Evolutionary conservation across 2,888 invertebrate species (phyloP).

Genomic region (Acanthococcus lagerstroemiae): DNA sequence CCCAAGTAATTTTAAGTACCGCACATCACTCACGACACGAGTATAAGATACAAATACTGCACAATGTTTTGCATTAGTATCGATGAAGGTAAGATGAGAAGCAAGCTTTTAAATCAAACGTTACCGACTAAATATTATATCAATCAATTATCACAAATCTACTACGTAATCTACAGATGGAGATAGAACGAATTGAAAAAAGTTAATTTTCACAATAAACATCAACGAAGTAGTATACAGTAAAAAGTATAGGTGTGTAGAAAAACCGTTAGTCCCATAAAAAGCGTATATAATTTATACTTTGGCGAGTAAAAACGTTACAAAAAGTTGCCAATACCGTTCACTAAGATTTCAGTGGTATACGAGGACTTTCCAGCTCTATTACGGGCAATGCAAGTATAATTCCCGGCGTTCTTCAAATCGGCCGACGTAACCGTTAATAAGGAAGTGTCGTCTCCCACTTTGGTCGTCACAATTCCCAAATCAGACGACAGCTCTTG

Average conservation of each 20-base stretch:
- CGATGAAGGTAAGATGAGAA: background rate
- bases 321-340: slow-evolving; percentile 8
- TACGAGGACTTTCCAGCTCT: slow-evolving; percentile 45
- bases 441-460: slow-evolving; percentile 37
- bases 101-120: background rate
- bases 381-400: slow-evolving; percentile 46
- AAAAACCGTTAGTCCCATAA: background rate
- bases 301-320: background rate
- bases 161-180: too few species aligned
- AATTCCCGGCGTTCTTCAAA: slow-evolving; percentile 58
- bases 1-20: too few species aligned
- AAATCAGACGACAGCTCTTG: slow-evolving; percentile 35
- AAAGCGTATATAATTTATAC: too few species aligned
- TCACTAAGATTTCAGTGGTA: slow-evolving; percentile 24
- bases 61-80: background rate
- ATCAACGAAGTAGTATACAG: too few species aligned
- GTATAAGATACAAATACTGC: background rate
- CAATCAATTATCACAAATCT: too few species aligned
- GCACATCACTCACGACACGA: too few species aligned
- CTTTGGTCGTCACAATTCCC: slow-evolving; percentile 32
- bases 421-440: slow-evolving; percentile 57
- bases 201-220: too few species aligned
- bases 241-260: too few species aligned
- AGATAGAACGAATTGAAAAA: too few species aligned
- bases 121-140: too few species aligned